Evolutionary conservation across 2,797 vertebrate species (phyloP).

Genomic region (Pipistrellus pipistrellus): DNA sequence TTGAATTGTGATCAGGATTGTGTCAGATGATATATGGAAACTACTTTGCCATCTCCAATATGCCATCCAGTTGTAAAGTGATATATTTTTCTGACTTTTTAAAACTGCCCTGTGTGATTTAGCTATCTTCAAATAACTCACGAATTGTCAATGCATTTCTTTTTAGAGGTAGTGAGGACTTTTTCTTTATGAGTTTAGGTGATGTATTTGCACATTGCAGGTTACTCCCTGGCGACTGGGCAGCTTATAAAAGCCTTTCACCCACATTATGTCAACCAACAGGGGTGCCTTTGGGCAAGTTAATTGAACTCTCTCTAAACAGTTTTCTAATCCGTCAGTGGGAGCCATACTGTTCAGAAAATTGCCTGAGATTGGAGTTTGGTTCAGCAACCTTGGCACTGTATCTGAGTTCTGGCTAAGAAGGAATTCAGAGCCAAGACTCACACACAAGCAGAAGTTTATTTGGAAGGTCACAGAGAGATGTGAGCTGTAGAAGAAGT

Average conservation of each 20-base stretch:
- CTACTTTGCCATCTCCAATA: not conserved
- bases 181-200: not conserved
- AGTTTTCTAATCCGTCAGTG: not conserved
- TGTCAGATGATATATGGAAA: not conserved
- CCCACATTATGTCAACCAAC: not conserved
- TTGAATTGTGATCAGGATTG: not conserved
- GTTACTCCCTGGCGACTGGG: not conserved
- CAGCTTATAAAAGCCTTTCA: not conserved
- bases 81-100: not conserved
- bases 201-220: not conserved
- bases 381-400: not conserved
- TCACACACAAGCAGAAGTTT: not conserved
- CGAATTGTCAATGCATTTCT: not conserved
- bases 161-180: not conserved
- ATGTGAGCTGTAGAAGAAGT: not conserved
- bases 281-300: not conserved
- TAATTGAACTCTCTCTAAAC: not conserved
- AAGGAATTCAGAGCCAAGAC: not conserved
- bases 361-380: not conserved
- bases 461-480: not conserved
- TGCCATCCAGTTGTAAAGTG: not conserved
- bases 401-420: not conserved
- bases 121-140: not conserved
- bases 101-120: not conserved
- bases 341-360: not conserved